Evolutionary conservation across 2,888 invertebrate genomes (phyloP).

Genomic region (Norana najaformis): DNA sequence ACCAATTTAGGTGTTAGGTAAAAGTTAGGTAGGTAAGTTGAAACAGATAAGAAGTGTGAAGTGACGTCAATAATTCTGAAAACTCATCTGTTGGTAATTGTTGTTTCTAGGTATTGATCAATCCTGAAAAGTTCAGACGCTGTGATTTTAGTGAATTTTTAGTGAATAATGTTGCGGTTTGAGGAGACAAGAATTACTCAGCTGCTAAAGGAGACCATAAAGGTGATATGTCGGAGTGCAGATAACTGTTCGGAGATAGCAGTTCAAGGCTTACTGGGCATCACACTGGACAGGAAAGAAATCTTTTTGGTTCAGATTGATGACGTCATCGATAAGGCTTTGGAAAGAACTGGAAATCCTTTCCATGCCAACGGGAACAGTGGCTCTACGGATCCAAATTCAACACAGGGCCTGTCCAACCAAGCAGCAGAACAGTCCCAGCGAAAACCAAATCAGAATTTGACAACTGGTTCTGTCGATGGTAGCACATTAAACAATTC

Average conservation of each 20-base stretch:
- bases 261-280: not conserved
- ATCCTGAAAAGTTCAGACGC: not conserved
- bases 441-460: not conserved
- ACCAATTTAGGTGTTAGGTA: too few species aligned
- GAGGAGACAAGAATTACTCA: conserved; percentile 4
- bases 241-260: conserved; percentile 14
- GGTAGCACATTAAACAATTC: not conserved
- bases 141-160: not conserved
- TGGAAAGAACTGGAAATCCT: not conserved
- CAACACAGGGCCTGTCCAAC: not conserved
- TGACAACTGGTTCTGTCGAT: not conserved
- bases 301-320: conserved; percentile 19
- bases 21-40: too few species aligned
- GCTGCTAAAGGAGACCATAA: conserved; percentile 1
- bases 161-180: not conserved
- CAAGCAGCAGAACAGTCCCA: not conserved
- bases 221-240: not conserved
- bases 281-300: not conserved
- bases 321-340: not conserved
- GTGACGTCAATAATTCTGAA: not conserved
- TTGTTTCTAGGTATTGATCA: not conserved
- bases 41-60: too few species aligned
- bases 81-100: not conserved
- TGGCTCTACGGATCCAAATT: not conserved
- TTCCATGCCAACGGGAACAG: not conserved